Evolutionary conservation across 2,113 vertebrate species (phyloP), one percentile per base, ranked within the genome.

Genomic region (Lepus timidus): DNA sequence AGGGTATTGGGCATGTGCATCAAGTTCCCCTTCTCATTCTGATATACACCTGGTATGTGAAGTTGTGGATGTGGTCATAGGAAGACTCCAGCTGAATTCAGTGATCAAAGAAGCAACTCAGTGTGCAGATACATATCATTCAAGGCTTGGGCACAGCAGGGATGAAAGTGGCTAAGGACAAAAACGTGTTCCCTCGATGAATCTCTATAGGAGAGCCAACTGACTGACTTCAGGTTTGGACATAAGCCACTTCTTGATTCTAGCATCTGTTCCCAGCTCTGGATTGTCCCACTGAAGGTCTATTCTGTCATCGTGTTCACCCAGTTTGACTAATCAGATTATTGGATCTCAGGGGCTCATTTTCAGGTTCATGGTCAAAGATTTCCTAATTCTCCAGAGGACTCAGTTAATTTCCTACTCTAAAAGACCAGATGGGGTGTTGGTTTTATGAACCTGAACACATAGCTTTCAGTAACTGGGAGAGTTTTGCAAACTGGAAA

Each of bases 321-420:
- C 95, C 90, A 93, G 94, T 96, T 95, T 95, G 96, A 96, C 97
- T 97, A 96, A 97, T 96, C 95, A 95, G 96, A 96, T 97, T 96
- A 95, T 79, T 92, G 92, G 92, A 71, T 97, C 96, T 96, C 92
- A 68, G 85, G 90, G 95, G 94, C 90, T 97, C 88, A 88, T 96
- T 97, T 97, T 97, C 96, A 96, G 95, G 97, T 97, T 97, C 94
- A 89, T 95, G 95, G 96, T 96, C 95, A 97, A 93, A 96, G 97
- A 96, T 93, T 94, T 96, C 93, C 95, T 95, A 95, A 94, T 96
- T 90, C 96, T 94, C 95, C 65, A 11, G 95, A 93, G 97, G 80
- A 92, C 94, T 96, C 90, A 88, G 93, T 95, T 95, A 95, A 97
- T 97, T 96, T 96, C 74, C 61, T 92, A 76, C 79, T 90, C 96